Evolutionary conservation across 2,113 vertebrate species (phyloP), one percentile per base, ranked within the genome.

Genomic region (Diadophis punctatus): DNA sequence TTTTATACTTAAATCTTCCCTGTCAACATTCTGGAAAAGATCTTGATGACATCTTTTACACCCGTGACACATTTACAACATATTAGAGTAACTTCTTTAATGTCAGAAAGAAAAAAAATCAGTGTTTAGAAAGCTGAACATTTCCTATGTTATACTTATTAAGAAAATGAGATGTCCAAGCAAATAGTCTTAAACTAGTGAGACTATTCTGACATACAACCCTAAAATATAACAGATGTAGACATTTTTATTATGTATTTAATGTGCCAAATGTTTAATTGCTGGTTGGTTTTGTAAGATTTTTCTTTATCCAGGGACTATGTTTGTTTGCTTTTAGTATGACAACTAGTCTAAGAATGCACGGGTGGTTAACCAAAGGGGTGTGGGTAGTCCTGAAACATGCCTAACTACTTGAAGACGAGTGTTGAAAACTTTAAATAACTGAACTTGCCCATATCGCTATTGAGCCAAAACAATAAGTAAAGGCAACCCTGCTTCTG

Each of bases 291-390:
- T 95, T 95, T 96, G 95, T 94, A 94, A 88, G 95, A 96, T 90
- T 96, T 90, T 93, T 94, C 93, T 88, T 96, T 16, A 43, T 88
- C 89, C 93, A 92, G 93, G 94, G 94, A 94, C 96, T 94, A 92
- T 96, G 95, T 95, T 94, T 95, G 96, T 96, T 94, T 96, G 95
- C 93, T 96, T 94, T 96, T 89, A 94, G 95, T 92, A 96, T 97
- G 97, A 96, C 60, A 0, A 91, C 92, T 96, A 95, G 96, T 97
- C 96, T 97, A 97, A 96, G 96, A 97, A 97, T 97, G 94, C 92
- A 89, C 63, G 93, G 55, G 90, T 95, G 93, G 92, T 94, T 89
- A 95, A 91, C 94, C 95, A 93, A 91, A 30, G 39, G 52, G 43
- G 89, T 87, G 92, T 49, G 89, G 86, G 8, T 39, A 95, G 93